Evolutionary conservation across 2,888 invertebrate genomes (phyloP).

Genomic region (Elysia crispata): DNA sequence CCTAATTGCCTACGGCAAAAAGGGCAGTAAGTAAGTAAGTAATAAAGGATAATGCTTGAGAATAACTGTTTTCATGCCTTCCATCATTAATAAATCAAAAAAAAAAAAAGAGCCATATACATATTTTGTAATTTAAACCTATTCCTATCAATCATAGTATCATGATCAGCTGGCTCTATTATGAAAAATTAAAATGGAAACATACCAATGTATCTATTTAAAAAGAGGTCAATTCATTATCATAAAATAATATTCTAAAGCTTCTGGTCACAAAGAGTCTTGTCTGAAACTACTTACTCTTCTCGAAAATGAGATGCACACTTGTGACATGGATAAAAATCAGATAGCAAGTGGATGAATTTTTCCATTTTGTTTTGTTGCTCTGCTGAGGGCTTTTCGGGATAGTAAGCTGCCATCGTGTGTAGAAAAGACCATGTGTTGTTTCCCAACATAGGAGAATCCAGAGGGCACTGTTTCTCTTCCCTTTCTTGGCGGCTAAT

Average conservation of each 20-base stretch:
- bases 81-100: no score
- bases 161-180: no score
- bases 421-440: constrained; percentile 96
- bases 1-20: no score
- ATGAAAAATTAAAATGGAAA: neutral
- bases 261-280: no score
- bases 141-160: no score
- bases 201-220: neutral
- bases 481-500: constrained; percentile 34
- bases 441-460: constrained; percentile 81
- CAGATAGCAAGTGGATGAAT: constrained; percentile 90
- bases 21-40: no score
- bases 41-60: no score
- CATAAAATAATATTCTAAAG: no score
- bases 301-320: constrained; percentile 92
- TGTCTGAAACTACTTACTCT: constrained; percentile 84
- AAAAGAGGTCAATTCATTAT: neutral
- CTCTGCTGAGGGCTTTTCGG: constrained; percentile 85
- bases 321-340: constrained; percentile 93
- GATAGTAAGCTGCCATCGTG: constrained; percentile 96
- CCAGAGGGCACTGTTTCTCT: constrained; percentile 79
- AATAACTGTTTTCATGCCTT: no score
- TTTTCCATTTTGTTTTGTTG: constrained; percentile 86
- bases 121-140: no score
- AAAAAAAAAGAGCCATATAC: no score